Conservation (phyloP, 2,888 invertebrate genomes). For the Liodrosophila aerea region DNA sequence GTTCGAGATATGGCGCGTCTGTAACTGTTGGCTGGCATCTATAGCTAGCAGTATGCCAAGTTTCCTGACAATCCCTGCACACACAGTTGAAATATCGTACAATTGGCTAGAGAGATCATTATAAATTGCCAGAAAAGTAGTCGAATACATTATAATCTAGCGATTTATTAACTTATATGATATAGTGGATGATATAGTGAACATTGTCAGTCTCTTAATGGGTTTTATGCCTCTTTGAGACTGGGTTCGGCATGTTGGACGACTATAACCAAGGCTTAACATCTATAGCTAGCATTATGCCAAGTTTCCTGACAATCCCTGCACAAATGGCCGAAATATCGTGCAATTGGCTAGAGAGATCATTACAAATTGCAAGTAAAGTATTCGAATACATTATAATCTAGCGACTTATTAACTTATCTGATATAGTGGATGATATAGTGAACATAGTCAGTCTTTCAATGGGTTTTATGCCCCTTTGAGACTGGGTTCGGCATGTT, state of each 20-base stretch:
- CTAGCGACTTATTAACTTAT: too few relatives aligned
- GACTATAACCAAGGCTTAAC: too few relatives aligned
- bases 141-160: slow-evolving; percentile 17
- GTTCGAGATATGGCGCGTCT: too few relatives aligned
- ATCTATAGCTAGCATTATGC: too few relatives aligned
- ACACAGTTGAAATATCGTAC: slow-evolving; percentile 4
- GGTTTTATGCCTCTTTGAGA: too few relatives aligned
- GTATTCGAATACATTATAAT: slow-evolving; percentile 26
- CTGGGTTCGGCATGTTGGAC: neutral
- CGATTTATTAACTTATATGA: too few relatives aligned
- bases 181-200: too few relatives aligned
- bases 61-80: neutral
- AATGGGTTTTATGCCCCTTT: too few relatives aligned
- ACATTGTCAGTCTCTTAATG: too few relatives aligned
- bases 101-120: neutral
- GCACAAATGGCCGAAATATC: slow-evolving; percentile 3
- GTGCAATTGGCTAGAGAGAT: slow-evolving; percentile 6
- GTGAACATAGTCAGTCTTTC: too few relatives aligned
- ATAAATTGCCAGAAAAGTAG: slow-evolving; percentile 28
- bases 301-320: slow-evolving; percentile 7
- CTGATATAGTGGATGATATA: too few relatives aligned
- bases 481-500: neutral
- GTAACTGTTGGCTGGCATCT: neutral
- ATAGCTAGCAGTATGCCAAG: neutral
- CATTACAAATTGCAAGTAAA: slow-evolving; percentile 22